Percentiles rank a stretch among this genome's conserved stretches.
phyloP scores from a whole-genome alignment of 2,113 vertebrate genomes.

The Empidonax traillii region DNA sequence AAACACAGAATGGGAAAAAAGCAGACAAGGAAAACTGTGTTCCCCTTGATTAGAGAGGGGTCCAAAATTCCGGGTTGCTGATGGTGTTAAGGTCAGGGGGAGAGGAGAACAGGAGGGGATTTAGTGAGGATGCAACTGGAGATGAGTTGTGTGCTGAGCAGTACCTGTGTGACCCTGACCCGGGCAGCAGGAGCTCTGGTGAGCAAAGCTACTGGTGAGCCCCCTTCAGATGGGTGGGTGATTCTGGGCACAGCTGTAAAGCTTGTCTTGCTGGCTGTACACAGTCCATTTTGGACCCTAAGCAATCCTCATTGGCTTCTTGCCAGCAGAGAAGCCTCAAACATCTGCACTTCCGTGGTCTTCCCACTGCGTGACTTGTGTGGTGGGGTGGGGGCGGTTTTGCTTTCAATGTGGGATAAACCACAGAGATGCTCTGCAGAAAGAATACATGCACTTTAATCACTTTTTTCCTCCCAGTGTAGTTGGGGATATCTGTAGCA shows the following conservation, averaged over 20 bases:
- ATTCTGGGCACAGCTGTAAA: background rate
- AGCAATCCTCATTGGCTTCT: background rate
- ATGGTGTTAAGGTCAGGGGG: background rate
- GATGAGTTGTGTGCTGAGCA: background rate
- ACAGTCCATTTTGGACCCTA: background rate
- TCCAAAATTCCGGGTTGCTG: background rate
- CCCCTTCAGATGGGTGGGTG: background rate
- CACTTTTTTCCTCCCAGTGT: background rate
- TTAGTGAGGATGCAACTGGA: background rate
- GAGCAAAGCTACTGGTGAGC: background rate
- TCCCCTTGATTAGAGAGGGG: background rate
- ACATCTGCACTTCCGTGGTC: background rate
- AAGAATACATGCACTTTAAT: background rate
- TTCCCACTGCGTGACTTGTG: background rate
- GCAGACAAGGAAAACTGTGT: background rate
- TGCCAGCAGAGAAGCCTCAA: background rate
- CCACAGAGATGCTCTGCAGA: background rate
- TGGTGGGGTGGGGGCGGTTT: background rate
- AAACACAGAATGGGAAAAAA: background rate
- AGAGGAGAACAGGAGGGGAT: background rate
- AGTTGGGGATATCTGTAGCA: constrained; percentile 43
- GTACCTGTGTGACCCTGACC: background rate
- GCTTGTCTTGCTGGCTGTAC: background rate
- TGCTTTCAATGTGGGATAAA: background rate
- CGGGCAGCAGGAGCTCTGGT: background rate